These are phyloP conservation scores for Agonopterix subpropinquella DNA, from an alignment of 2,888 invertebrate species.

Conservation along the genomic window DNA sequence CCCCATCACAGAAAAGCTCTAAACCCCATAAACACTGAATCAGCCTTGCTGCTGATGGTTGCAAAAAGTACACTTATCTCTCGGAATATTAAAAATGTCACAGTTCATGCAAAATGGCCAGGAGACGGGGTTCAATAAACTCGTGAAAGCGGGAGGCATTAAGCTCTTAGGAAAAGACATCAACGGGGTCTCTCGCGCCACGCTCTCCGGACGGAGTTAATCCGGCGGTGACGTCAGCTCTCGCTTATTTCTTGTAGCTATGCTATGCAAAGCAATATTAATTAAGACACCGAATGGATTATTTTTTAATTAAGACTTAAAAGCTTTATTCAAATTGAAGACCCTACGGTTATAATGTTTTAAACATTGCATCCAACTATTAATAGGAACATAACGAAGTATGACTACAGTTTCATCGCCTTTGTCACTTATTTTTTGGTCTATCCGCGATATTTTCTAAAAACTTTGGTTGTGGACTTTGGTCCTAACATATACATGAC, in stretches of 20 bases:
- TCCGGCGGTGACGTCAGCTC: slow-evolving; percentile 25
- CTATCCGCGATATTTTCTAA: slow-evolving; percentile 6
- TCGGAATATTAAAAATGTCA: background rate
- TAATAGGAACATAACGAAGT: no score
- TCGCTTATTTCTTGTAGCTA: slow-evolving; percentile 2
- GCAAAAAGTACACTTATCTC: no score
- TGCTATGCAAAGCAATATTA: background rate
- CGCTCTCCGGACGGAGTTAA: slow-evolving; percentile 15
- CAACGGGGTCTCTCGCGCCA: slow-evolving; percentile 46
- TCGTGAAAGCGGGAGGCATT: slow-evolving; percentile 48
- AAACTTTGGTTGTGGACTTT: slow-evolving; percentile 19
- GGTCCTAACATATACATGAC: slow-evolving; percentile 10
- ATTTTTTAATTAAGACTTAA: background rate
- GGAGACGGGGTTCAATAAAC: slow-evolving; percentile 43
- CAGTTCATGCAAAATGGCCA: slow-evolving; percentile 13
- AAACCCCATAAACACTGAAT: no score
- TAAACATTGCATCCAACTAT: background rate
- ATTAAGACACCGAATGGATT: background rate
- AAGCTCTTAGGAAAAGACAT: slow-evolving; percentile 64
- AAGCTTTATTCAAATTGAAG: no score
- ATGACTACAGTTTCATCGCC: no score
- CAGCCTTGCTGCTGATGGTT: no score
- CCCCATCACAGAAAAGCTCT: no score
- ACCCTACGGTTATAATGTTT: no score
- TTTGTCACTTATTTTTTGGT: no score